phyloP scores from a whole-genome alignment of 2,888 invertebrate genomes.

The Epinotia brunnichana region DNA sequence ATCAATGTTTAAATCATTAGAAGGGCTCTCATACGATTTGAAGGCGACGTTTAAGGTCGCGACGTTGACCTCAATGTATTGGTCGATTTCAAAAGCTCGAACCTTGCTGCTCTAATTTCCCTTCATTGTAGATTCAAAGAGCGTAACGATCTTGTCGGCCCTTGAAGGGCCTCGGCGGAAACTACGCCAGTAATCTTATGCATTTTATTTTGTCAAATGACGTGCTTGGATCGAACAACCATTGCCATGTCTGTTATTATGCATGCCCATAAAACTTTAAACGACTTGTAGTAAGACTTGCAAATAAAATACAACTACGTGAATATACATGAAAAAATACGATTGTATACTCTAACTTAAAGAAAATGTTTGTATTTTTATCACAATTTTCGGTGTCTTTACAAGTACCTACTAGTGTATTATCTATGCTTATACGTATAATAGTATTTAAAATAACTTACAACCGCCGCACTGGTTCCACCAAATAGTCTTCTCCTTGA shows the following conservation, averaged over 20 bases:
- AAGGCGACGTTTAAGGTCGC: slow-evolving; percentile 78
- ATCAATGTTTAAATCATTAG: slow-evolving; percentile 72
- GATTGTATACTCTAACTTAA: too few species aligned
- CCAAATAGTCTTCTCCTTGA: slow-evolving; percentile 79
- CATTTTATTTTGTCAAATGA: slow-evolving; percentile 33
- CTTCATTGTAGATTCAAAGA: slow-evolving; percentile 80
- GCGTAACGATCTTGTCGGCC: slow-evolving; percentile 76
- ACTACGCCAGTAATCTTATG: slow-evolving; percentile 21
- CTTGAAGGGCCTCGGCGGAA: slow-evolving; percentile 67
- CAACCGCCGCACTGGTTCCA: slow-evolving; percentile 80
- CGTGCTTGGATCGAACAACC: neutral
- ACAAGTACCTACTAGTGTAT: too few species aligned
- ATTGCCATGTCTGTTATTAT: slow-evolving; percentile 5
- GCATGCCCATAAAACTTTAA: neutral
- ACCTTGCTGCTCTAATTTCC: slow-evolving; percentile 82
- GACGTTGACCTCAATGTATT: slow-evolving; percentile 72
- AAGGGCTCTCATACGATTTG: slow-evolving; percentile 75
- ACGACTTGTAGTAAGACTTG: neutral
- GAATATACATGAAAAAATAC: too few species aligned
- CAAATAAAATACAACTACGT: neutral
- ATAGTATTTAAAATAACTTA: slow-evolving; percentile 58
- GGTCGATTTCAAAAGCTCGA: slow-evolving; percentile 78
- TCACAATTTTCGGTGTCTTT: too few species aligned
- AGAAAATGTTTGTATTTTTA: too few species aligned
- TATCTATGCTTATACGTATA: neutral